Conservation (phyloP, 2,888 invertebrate genomes). For the Hanleya hanleyi region DNA sequence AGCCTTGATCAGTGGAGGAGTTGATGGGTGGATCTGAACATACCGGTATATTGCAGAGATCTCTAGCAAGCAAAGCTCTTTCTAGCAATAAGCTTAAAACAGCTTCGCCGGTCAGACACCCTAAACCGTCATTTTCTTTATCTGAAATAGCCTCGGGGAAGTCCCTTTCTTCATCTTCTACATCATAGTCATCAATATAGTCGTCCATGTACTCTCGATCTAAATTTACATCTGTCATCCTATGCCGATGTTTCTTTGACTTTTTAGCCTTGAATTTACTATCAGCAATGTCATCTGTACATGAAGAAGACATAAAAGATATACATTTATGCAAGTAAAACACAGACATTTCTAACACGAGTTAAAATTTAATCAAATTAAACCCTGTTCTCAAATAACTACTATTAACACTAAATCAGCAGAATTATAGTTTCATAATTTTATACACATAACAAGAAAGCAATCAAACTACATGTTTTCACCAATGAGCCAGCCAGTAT, state of each 20-base stretch:
- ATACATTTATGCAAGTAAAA: no score
- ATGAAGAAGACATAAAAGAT: no score
- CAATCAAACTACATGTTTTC: background rate
- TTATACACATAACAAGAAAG: background rate
- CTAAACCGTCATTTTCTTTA: background rate
- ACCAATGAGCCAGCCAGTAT: background rate
- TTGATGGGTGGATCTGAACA: background rate
- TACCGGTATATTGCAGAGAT: background rate
- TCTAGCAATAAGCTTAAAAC: background rate
- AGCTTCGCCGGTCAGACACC: background rate
- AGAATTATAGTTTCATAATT: background rate
- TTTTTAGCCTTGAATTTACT: no score
- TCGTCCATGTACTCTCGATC: no score
- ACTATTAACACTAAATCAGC: no score
- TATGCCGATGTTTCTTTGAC: no score
- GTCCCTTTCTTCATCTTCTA: background rate
- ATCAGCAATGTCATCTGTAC: no score
- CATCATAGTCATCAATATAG: background rate
- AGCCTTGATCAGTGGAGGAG: no score
- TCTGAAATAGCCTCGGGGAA: background rate
- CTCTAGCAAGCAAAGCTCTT: background rate
- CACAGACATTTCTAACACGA: no score
- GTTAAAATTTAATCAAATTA: no score
- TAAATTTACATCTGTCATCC: no score
- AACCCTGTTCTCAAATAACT: no score